Base-by-base conservation (phyloP, 37 sponge, comb jelly and placozoan species). In the Halichondria panicea region DNA sequence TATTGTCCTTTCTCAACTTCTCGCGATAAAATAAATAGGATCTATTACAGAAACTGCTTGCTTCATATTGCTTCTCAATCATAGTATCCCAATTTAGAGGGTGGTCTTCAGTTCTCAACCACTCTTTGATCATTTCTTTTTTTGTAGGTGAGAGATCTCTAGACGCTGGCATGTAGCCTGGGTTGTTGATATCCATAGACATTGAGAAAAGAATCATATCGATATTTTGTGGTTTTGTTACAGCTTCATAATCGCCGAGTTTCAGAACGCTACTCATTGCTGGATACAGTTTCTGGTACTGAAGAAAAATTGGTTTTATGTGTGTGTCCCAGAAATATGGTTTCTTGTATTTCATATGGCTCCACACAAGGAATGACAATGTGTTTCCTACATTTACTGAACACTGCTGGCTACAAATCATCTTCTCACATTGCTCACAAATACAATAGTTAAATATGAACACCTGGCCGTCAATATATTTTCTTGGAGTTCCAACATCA, bases 111-210 rank as follows among this genome's bases (percentile, higher is more conserved):
- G 52, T 57, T 19, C 84, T 4, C 0, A 83, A 38, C 84, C 84
- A 83, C 43, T 75, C 39, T 6, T 66, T 19, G 32, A 83, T 83
- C 84, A 83, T 83, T 5, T 43, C 22, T 30, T 54, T 31, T 30
- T 68, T 75, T 2, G 61, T 38, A 11, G 75, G 70, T 1, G 76
- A 65, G 15, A 83, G 70, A 60, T 91, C 87, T 48, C 92, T 75
- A 13, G 92, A 78, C 4, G 52, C 70, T 33, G 92, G 92, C 92
- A 91, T 91, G 72, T 86, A 81, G 44, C 69, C 44, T 8, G 92
- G 79, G 43, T 81, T 54, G 35, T 80, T 59, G 22, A 75, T 8
- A 43, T 73, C 70, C 36, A 74, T 38, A 22, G 56, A 38, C 61
- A 83, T 54, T 73, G 9, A 81, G 35, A 3, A 81, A 57, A 0